A percentile compares a stretch with the other conserved stretches of the same genome.
Evolutionary conservation across 2,113 vertebrate species (phyloP).

Genomic region (Okapia johnstoni): DNA sequence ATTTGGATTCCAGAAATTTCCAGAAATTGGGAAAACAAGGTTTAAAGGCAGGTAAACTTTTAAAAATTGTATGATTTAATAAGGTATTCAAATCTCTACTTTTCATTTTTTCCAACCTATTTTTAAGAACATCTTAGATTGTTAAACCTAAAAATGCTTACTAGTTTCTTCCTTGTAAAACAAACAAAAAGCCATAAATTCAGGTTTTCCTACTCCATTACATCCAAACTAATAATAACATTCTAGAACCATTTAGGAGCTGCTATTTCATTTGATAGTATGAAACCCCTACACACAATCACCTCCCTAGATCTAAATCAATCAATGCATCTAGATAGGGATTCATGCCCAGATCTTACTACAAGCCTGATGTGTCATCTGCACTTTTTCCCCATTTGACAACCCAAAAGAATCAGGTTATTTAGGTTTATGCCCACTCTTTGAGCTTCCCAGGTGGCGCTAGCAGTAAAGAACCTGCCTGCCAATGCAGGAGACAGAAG

Average conservation of each 20-base stretch:
- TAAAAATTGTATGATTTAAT: conserved; percentile 15
- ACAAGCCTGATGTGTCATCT: neutral
- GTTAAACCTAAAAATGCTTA: conserved; percentile 22
- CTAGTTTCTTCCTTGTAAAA: conserved; percentile 11
- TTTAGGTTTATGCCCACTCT: neutral
- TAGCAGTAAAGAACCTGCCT: neutral
- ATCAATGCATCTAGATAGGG: neutral
- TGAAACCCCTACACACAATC: neutral
- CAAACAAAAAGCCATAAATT: neutral
- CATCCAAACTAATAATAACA: neutral
- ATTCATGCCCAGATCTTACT: neutral
- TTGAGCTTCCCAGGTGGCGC: neutral
- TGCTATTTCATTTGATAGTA: neutral
- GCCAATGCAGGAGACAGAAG: neutral
- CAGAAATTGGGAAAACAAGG: neutral
- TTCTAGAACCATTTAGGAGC: neutral
- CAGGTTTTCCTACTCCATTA: neutral
- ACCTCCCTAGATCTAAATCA: neutral
- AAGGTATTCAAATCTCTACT: neutral
- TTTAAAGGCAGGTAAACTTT: neutral
- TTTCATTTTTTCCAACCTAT: neutral
- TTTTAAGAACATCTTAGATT: neutral
- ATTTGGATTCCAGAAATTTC: neutral
- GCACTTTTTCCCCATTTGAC: neutral
- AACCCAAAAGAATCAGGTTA: neutral